Evolutionary conservation across 2,797 vertebrate species (phyloP).

Genomic region (Mus spretus): DNA sequence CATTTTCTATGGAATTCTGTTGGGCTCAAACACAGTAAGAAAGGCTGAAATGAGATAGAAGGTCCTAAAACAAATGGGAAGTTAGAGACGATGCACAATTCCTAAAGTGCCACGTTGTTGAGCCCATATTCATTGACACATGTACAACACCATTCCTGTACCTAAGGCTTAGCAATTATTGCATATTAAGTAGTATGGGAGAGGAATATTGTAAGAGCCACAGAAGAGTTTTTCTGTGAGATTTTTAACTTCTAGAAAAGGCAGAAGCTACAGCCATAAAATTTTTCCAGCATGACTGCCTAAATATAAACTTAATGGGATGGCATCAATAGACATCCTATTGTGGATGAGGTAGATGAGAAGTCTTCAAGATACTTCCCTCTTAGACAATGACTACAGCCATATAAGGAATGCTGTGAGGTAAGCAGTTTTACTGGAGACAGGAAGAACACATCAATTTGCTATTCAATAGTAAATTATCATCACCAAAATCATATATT

Average conservation of each 20-base stretch:
- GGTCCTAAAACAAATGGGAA: neutral
- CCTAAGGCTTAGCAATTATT: neutral
- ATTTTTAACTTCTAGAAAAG: neutral
- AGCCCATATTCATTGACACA: neutral
- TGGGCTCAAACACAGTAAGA: neutral
- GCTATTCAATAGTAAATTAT: neutral
- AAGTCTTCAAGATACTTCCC: neutral
- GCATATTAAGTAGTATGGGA: too few relatives aligned
- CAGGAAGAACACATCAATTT: neutral
- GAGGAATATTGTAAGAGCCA: neutral
- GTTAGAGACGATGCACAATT: neutral
- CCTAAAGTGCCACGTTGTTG: too few relatives aligned
- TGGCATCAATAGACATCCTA: neutral
- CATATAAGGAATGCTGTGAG: too few relatives aligned
- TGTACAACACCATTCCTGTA: too few relatives aligned
- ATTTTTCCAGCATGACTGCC: neutral
- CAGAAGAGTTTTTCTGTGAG: neutral
- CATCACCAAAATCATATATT: neutral
- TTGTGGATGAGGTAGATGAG: neutral
- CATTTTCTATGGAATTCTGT: neutral
- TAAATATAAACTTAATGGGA: neutral
- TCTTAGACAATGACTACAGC: neutral
- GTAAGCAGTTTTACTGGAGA: neutral
- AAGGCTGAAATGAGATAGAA: neutral
- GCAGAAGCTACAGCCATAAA: neutral